Conservation (phyloP, 2,797 vertebrate genomes). For the Hafferia zeledoni region DNA sequence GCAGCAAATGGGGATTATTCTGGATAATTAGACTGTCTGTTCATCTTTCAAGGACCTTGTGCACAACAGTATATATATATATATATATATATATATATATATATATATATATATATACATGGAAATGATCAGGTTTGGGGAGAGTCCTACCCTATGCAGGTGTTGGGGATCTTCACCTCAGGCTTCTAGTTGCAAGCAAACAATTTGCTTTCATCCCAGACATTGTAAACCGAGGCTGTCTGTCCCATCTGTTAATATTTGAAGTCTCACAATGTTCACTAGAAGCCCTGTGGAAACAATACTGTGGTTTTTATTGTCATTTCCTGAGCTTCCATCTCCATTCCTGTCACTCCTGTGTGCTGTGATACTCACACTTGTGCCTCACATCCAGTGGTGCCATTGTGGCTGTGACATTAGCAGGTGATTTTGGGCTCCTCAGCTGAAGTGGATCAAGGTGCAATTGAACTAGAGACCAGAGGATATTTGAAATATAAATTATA, state of each 20-base stretch:
- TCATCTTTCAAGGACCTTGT: neutral
- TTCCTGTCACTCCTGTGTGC: neutral
- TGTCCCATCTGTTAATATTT: neutral
- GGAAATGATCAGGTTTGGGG: neutral
- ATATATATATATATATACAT: accelerated
- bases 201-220: neutral
- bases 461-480: neutral
- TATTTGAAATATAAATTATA: neutral
- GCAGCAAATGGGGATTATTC: neutral
- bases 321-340: constrained; percentile 23
- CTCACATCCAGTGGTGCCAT: neutral
- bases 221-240: neutral
- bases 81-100: accelerated
- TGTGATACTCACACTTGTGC: neutral
- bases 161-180: neutral
- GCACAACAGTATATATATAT: neutral
- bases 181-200: neutral
- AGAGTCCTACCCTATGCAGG: neutral
- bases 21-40: neutral
- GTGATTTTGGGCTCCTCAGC: constrained; percentile 8
- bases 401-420: neutral
- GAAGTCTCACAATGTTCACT: neutral
- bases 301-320: neutral
- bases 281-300: neutral
- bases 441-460: neutral